These are phyloP conservation scores for Ornithorhynchus anatinus DNA, from an alignment of 2,113 vertebrate genomes.

Conservation along the genomic window DNA sequence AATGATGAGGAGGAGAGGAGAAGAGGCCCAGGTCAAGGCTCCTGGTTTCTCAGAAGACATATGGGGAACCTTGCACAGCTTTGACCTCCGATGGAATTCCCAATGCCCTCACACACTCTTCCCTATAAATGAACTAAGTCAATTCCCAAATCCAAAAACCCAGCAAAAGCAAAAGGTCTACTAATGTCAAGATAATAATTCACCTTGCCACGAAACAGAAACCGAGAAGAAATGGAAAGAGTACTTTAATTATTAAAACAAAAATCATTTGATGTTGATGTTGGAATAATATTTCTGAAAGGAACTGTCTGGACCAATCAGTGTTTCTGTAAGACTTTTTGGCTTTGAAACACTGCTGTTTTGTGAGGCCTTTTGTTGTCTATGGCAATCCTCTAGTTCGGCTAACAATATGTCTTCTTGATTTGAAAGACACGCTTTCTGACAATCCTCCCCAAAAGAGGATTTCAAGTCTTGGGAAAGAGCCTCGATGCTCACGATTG, in stretches of 20 bases:
- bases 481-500: slow-evolving; percentile 1
- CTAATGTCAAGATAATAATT: slow-evolving; percentile 13
- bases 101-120: too few species aligned
- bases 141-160: too few species aligned
- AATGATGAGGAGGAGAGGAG: too few species aligned
- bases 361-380: background rate
- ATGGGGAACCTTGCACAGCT: too few species aligned
- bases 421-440: background rate
- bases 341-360: background rate
- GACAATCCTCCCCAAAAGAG: background rate
- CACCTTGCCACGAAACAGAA: background rate
- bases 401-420: background rate
- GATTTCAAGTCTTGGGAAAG: slow-evolving; percentile 30
- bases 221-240: background rate
- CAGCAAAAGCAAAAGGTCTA: background rate
- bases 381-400: slow-evolving; percentile 1
- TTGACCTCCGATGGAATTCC: too few species aligned
- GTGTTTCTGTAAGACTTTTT: slow-evolving; percentile 7
- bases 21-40: too few species aligned
- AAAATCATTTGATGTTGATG: background rate
- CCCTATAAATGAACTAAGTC: too few species aligned
- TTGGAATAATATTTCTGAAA: slow-evolving; percentile 10
- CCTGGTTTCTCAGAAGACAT: too few species aligned
- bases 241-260: slow-evolving; percentile 4
- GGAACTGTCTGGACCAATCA: too few species aligned